Percentiles rank a stretch among this genome's conserved stretches.
Evolutionary conservation across 2,113 vertebrate genomes (phyloP).

Genomic region (Illadopsis cleaveri): DNA sequence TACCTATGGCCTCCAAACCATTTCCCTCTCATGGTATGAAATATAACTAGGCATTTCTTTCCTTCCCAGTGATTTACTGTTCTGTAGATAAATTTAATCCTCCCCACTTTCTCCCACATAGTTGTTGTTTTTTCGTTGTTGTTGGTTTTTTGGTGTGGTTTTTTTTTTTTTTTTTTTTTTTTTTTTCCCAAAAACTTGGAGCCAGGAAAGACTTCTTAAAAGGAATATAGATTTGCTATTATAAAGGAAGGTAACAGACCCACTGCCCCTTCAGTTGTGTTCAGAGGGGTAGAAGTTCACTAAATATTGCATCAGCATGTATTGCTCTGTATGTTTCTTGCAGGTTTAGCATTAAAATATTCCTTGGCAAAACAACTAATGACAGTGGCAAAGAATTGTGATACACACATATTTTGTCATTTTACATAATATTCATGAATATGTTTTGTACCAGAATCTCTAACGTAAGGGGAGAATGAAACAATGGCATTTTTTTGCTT

Average conservation of each 20-base stretch:
- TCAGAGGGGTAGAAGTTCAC: neutral
- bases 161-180: neutral
- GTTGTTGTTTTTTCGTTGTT: neutral
- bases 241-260: neutral
- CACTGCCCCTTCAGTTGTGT: neutral
- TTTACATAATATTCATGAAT: neutral
- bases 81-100: constrained; percentile 40
- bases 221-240: neutral
- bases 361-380: neutral
- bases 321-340: neutral
- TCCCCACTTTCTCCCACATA: neutral
- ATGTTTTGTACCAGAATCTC: neutral
- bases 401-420: neutral
- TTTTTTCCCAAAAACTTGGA: neutral
- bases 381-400: neutral
- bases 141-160: too few relatives aligned
- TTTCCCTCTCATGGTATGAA: neutral
- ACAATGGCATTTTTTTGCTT: neutral
- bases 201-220: neutral
- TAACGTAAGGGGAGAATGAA: neutral
- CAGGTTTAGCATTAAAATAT: constrained; percentile 8
- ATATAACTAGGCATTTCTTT: constrained; percentile 13
- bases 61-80: constrained; percentile 6
- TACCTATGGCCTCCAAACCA: neutral
- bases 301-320: neutral